These are phyloP conservation scores for Halichoerus grypus DNA, from an alignment of 2,113 vertebrate species.

Conservation along the genomic window DNA sequence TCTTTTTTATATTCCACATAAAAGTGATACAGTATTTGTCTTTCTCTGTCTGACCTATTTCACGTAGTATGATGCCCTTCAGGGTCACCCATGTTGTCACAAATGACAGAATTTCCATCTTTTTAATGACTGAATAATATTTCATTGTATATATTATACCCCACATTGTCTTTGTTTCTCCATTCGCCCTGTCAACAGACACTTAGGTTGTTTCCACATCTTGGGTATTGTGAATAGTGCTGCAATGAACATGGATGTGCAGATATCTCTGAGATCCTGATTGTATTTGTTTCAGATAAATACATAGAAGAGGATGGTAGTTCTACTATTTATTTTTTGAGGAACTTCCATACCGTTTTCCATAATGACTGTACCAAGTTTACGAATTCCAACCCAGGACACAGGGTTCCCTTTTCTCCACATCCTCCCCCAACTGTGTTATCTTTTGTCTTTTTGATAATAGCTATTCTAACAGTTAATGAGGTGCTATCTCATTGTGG, in stretches of 20 bases:
- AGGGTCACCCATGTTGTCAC: not conserved
- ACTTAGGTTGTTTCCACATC: not conserved
- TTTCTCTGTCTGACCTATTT: not conserved
- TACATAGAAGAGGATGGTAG: not conserved
- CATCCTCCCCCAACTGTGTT: not conserved
- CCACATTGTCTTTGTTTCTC: not conserved
- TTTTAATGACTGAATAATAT: not conserved
- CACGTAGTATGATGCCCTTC: not conserved
- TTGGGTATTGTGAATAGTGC: not conserved
- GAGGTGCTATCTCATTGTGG: not conserved
- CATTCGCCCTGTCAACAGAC: not conserved
- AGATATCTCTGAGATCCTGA: not conserved
- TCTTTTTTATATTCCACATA: not conserved
- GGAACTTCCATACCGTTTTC: not conserved
- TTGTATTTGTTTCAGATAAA: not conserved
- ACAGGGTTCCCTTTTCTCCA: not conserved
- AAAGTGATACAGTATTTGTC: not conserved
- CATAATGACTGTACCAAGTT: not conserved
- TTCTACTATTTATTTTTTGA: not conserved
- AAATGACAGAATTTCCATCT: not conserved
- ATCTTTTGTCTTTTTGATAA: not conserved
- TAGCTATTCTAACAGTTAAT: not conserved
- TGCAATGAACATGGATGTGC: not conserved
- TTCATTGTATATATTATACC: not conserved
- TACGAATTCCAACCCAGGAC: not conserved